Percentiles rank a stretch among this genome's conserved stretches.
These are phyloP conservation scores for Ciconia nigra DNA, from an alignment of 2,797 vertebrate species.

Conservation along the genomic window DNA sequence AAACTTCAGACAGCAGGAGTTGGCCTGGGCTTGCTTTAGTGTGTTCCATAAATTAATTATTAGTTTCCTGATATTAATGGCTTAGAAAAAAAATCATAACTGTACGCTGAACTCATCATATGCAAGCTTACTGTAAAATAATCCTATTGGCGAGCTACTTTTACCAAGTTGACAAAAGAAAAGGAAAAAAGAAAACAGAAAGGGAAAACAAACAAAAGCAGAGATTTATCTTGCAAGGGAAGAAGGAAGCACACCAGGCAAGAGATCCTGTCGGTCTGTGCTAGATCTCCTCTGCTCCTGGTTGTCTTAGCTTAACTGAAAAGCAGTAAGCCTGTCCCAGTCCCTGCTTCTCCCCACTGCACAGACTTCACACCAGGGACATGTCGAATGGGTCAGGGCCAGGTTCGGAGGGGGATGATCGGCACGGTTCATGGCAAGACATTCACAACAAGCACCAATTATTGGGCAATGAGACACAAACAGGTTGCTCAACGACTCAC, in stretches of 20 bases:
- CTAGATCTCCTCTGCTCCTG: neutral
- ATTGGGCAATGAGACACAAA: neutral
- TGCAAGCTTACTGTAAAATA: neutral
- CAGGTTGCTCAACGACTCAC: neutral
- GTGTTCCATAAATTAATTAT: neutral
- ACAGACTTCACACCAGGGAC: neutral
- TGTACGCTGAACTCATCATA: neutral
- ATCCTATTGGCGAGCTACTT: neutral
- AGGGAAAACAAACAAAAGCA: neutral
- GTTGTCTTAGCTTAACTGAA: neutral
- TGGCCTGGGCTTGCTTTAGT: neutral
- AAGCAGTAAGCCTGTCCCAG: neutral
- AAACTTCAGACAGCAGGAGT: neutral
- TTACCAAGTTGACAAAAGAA: neutral
- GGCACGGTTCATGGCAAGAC: accelerated
- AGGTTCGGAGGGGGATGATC: neutral
- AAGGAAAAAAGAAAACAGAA: neutral
- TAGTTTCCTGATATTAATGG: neutral
- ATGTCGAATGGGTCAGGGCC: neutral
- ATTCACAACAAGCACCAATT: neutral
- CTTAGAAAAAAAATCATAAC: neutral
- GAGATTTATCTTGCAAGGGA: neutral
- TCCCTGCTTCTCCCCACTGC: neutral
- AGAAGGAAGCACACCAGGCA: neutral
- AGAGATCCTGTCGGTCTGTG: neutral